phyloP scores from a whole-genome alignment of 2,888 invertebrate genomes.

The Malthinus seriepunctatus region DNA sequence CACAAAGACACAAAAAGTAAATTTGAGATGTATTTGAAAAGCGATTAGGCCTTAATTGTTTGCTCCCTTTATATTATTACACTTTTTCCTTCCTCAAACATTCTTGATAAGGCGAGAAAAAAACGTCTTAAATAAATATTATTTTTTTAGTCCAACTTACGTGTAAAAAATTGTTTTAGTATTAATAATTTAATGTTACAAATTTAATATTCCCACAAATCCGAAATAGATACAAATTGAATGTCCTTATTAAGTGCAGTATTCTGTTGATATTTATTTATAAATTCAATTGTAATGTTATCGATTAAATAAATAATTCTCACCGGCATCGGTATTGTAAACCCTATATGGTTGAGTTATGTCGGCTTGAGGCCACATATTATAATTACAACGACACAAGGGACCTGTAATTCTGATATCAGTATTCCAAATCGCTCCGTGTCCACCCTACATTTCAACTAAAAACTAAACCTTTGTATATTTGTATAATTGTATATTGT shows the following conservation, averaged over 20 bases:
- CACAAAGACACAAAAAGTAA: too few species aligned
- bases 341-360: slow-evolving; percentile 19
- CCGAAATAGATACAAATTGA: background rate
- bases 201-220: background rate
- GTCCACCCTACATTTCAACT: slow-evolving; percentile 14
- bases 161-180: too few species aligned
- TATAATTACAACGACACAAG: slow-evolving; percentile 20
- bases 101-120: too few species aligned
- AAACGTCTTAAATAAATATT: too few species aligned
- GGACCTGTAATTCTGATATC: slow-evolving; percentile 18
- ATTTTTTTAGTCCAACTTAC: too few species aligned
- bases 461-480: slow-evolving; percentile 12
- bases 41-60: too few species aligned
- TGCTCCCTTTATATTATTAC: too few species aligned
- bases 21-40: too few species aligned
- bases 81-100: too few species aligned
- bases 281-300: background rate
- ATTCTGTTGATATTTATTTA: background rate
- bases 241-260: background rate
- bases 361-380: slow-evolving; percentile 20
- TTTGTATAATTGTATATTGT: too few species aligned
- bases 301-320: slow-evolving; percentile 19
- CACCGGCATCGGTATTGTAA: slow-evolving; percentile 15
- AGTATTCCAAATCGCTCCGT: slow-evolving; percentile 16
- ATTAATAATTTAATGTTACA: too few species aligned